Evolutionary conservation across 2,113 vertebrate genomes (phyloP).

Genomic region (Cervus canadensis): DNA sequence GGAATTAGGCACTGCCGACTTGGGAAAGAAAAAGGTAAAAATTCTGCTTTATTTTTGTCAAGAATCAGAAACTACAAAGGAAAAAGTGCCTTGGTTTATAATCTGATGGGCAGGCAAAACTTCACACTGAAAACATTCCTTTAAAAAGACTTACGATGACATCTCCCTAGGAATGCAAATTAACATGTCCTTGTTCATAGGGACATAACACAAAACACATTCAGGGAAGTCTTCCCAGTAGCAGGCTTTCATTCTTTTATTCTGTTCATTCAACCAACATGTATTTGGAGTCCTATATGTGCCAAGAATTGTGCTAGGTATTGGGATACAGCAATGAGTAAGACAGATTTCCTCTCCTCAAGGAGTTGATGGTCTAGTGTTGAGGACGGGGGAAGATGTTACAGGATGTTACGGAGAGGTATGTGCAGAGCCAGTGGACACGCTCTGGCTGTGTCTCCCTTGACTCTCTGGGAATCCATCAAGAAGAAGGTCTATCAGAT

Average conservation of each 20-base stretch:
- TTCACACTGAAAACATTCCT: background rate
- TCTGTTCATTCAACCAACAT: background rate
- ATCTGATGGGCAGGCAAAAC: background rate
- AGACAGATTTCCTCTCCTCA: background rate
- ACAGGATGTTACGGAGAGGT: background rate
- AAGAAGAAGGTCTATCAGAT: background rate
- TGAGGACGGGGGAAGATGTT: background rate
- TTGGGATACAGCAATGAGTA: background rate
- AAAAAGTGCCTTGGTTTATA: background rate
- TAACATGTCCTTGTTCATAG: background rate
- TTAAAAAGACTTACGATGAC: background rate
- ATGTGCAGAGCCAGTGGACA: background rate
- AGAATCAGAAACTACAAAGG: background rate
- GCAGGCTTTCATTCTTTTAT: background rate
- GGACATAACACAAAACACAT: background rate
- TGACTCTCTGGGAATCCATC: background rate
- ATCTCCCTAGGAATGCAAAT: background rate
- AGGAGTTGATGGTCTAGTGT: background rate
- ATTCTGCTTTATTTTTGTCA: background rate
- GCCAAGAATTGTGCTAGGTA: background rate
- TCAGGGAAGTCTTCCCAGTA: slow-evolving; percentile 15
- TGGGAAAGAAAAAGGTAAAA: slow-evolving; percentile 1
- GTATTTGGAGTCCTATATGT: background rate
- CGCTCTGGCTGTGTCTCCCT: background rate
- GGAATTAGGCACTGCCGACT: background rate